phyloP scores from a whole-genome alignment of 2,797 vertebrate species.

The Sebastes kiyomatsui region DNA sequence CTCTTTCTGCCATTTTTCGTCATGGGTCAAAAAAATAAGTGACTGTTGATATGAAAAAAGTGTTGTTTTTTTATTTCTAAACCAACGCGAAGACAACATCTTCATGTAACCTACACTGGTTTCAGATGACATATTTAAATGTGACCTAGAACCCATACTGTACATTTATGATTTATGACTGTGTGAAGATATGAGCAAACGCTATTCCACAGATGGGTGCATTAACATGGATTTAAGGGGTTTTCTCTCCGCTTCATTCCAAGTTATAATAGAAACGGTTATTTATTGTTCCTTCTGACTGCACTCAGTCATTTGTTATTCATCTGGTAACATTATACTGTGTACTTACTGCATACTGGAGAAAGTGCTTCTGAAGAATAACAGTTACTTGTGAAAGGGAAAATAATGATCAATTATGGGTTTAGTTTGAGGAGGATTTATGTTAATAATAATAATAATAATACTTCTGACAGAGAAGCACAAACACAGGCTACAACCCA shows the following conservation, averaged over 20 bases:
- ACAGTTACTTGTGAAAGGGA: background rate
- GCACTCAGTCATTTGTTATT: constrained; percentile 6
- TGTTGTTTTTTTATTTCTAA: background rate
- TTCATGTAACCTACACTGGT: background rate
- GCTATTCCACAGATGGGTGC: background rate
- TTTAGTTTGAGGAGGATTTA: background rate
- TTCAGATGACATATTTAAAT: background rate
- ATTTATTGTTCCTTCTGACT: background rate
- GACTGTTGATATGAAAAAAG: background rate
- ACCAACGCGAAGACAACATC: background rate
- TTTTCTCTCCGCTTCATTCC: background rate
- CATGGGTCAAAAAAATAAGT: background rate
- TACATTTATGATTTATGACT: background rate
- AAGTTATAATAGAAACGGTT: background rate
- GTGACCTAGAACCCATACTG: background rate
- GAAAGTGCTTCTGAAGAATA: background rate
- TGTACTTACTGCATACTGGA: background rate
- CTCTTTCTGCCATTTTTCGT: background rate
- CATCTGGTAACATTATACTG: background rate
- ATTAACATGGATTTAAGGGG: background rate
- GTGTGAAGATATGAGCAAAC: background rate
- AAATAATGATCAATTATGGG: background rate
- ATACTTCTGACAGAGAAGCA: background rate
- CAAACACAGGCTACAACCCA: rapidly evolving
- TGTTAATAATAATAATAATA: background rate